phyloP scores from a whole-genome alignment of 1,140 invertebrate genomes.

The Onthophagus taurus region DNA sequence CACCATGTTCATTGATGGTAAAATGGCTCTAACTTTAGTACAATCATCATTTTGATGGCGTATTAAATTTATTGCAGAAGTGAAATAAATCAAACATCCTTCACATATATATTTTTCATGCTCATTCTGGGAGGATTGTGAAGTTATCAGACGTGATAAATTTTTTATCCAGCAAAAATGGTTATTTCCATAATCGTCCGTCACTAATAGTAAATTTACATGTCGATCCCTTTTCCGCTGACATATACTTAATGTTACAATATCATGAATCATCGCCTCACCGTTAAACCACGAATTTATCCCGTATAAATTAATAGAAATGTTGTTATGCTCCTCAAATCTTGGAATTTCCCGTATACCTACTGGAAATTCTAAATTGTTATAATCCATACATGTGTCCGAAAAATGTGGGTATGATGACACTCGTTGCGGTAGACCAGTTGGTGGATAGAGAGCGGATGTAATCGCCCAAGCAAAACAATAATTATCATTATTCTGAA shows the following conservation, averaged over 20 bases:
- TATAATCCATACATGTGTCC: background rate
- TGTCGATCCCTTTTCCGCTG: background rate
- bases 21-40: background rate
- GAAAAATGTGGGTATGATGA: background rate
- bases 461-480: slow-evolving; percentile 33
- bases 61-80: slow-evolving; percentile 16
- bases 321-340: slow-evolving; percentile 3
- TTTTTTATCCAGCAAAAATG: slow-evolving; percentile 1
- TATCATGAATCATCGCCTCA: background rate
- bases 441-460: background rate
- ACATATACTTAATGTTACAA: background rate
- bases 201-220: slow-evolving; percentile 4
- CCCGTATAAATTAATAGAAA: background rate
- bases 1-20: background rate
- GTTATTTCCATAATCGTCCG: background rate
- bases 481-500: slow-evolving; percentile 33
- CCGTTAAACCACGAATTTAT: too few species aligned
- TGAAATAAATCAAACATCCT: slow-evolving; percentile 32
- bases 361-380: slow-evolving; percentile 6
- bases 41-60: slow-evolving; percentile 26
- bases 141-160: background rate
- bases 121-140: background rate
- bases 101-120: slow-evolving; percentile 20
- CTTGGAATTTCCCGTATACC: background rate
- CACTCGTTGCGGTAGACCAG: background rate